These are phyloP conservation scores for Stenolophus ochropezus DNA, from an alignment of 2,888 invertebrate genomes.

Conservation along the genomic window DNA sequence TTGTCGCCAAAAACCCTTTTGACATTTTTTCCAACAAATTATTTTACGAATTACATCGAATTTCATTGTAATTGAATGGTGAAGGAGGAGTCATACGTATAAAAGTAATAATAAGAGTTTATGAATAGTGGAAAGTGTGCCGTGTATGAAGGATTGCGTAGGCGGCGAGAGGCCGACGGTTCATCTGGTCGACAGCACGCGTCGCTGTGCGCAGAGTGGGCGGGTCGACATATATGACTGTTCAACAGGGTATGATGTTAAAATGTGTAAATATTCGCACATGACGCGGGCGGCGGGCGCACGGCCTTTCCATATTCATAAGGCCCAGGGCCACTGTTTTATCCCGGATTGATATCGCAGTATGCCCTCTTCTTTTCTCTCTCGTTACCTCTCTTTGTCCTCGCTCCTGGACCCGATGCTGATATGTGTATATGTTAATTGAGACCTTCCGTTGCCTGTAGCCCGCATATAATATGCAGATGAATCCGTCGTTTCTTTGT, in stretches of 20 bases:
- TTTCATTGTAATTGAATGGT: no score
- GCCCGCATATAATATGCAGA: constrained; percentile 48
- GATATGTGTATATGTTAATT: constrained; percentile 57
- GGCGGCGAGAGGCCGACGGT: no score
- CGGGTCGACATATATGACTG: constrained; percentile 56
- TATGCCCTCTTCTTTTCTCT: constrained; percentile 48
- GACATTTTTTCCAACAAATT: no score
- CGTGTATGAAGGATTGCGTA: not conserved
- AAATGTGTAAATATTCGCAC: constrained; percentile 68
- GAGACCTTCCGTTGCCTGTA: constrained; percentile 53
- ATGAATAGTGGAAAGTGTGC: no score
- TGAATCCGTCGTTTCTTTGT: constrained; percentile 56
- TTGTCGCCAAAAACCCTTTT: no score
- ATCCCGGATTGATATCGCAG: constrained; percentile 55
- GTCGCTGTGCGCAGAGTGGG: not conserved
- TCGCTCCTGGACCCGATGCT: not conserved
- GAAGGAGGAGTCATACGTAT: no score
- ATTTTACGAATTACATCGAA: no score
- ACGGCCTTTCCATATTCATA: constrained; percentile 60
- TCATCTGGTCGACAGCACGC: not conserved
- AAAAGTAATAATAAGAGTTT: no score
- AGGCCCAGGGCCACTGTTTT: constrained; percentile 53
- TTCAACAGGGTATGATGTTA: constrained; percentile 62
- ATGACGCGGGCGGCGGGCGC: constrained; percentile 52
- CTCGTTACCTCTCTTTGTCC: constrained; percentile 42